phyloP scores from a whole-genome alignment of 2,113 vertebrate genomes.

The Sigmodon hispidus region DNA sequence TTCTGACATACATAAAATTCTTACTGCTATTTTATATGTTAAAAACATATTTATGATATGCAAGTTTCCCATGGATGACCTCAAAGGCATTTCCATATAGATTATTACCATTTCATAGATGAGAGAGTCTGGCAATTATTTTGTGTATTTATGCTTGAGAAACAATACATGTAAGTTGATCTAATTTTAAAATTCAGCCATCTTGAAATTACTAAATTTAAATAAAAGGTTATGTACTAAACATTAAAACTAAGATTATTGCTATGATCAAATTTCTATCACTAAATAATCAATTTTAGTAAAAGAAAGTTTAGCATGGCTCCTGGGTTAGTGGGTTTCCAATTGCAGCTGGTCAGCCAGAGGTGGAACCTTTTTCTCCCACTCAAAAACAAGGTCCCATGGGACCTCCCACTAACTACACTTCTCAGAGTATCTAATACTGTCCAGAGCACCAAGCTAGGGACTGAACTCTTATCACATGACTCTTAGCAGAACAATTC shows the following conservation, averaged over 20 bases:
- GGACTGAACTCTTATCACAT: neutral
- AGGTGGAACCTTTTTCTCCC: too few species aligned
- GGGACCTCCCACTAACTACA: neutral
- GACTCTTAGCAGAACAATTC: too few species aligned
- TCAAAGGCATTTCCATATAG: neutral
- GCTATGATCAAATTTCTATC: neutral
- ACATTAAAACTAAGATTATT: neutral
- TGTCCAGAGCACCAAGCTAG: neutral
- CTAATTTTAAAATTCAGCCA: neutral
- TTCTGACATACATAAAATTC: neutral
- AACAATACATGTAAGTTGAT: neutral
- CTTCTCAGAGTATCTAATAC: neutral
- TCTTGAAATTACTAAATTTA: slow-evolving; percentile 12
- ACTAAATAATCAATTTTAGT: too few species aligned
- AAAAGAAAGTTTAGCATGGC: neutral
- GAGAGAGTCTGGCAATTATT: neutral
- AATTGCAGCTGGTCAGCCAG: too few species aligned
- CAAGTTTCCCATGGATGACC: neutral
- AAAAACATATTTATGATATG: neutral
- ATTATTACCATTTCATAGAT: neutral
- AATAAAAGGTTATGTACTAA: neutral
- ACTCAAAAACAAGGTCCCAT: too few species aligned
- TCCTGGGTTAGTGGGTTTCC: neutral
- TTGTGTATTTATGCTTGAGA: slow-evolving; percentile 14
- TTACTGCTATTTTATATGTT: neutral